A percentile compares a stretch with the other conserved stretches of the same genome.
phyloP scores from a whole-genome alignment of 2,888 invertebrate genomes.

The Xestoiulus laeticollis region DNA sequence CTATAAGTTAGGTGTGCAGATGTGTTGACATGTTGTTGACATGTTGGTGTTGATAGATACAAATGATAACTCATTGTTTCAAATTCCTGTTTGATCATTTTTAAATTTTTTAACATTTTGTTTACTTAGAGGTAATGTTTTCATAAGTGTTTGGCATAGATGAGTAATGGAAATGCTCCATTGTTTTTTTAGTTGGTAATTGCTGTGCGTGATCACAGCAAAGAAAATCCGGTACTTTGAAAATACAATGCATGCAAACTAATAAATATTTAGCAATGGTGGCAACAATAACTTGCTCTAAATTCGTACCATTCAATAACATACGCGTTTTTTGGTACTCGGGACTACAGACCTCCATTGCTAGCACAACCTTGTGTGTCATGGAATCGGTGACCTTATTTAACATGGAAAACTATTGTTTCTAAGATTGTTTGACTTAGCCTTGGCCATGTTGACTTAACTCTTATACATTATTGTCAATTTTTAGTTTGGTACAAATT shows the following conservation, averaged over 20 bases:
- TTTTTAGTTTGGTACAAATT: not conserved
- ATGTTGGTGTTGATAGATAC: too few species aligned
- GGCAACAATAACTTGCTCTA: slow-evolving; percentile 6
- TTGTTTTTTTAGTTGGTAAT: not conserved
- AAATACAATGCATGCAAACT: not conserved
- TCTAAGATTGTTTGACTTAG: not conserved
- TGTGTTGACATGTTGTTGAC: too few species aligned
- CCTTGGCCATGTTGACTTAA: not conserved
- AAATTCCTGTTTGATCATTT: too few species aligned
- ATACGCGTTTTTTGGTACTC: not conserved
- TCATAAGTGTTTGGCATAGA: too few species aligned
- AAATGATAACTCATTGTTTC: too few species aligned
- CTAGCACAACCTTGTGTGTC: not conserved
- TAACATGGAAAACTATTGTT: not conserved
- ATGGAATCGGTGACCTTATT: not conserved
- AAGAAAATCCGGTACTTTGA: not conserved
- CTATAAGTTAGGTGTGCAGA: too few species aligned
- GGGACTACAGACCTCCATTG: not conserved
- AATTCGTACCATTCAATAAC: not conserved
- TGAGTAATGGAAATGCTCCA: too few species aligned
- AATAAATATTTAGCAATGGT: not conserved
- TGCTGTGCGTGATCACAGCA: not conserved
- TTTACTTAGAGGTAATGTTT: too few species aligned
- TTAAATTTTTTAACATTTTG: too few species aligned
- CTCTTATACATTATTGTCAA: not conserved